phyloP scores from a whole-genome alignment of 1,140 invertebrate genomes.

The Chrysoperla carnea region DNA sequence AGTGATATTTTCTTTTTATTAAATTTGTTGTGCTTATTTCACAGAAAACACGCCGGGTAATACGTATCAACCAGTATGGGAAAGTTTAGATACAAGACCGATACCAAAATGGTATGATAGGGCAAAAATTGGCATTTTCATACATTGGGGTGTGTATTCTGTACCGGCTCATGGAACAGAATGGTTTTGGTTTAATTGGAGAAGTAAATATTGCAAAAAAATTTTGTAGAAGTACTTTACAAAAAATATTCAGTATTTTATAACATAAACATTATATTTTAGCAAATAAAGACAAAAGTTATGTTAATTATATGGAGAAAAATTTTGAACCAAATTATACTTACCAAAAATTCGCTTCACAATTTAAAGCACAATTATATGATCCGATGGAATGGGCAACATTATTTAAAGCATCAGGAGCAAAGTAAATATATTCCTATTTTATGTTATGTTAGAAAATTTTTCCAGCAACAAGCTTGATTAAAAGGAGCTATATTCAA shows the following conservation, averaged over 20 bases:
- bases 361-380: slow-evolving; percentile 71
- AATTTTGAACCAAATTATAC: slow-evolving; percentile 64
- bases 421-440: slow-evolving; percentile 36
- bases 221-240: background rate
- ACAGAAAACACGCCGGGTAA: background rate
- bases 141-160: slow-evolving; percentile 87
- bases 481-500: no score
- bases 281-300: slow-evolving; percentile 8
- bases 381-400: slow-evolving; percentile 59
- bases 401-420: slow-evolving; percentile 55
- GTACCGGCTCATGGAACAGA: slow-evolving; percentile 71
- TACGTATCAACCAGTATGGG: slow-evolving; percentile 48
- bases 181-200: slow-evolving; percentile 78
- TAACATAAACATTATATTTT: slow-evolving; percentile 1
- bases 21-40: no score
- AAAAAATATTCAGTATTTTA: background rate
- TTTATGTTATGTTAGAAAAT: background rate
- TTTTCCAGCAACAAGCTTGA: no score
- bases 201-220: slow-evolving; percentile 28
- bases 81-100: slow-evolving; percentile 64
- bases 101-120: slow-evolving; percentile 79
- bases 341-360: slow-evolving; percentile 71
- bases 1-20: no score
- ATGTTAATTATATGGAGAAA: slow-evolving; percentile 47
- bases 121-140: slow-evolving; percentile 80